phyloP scores from a whole-genome alignment of 2,888 invertebrate species.

The Xestobium rufovillosum region DNA sequence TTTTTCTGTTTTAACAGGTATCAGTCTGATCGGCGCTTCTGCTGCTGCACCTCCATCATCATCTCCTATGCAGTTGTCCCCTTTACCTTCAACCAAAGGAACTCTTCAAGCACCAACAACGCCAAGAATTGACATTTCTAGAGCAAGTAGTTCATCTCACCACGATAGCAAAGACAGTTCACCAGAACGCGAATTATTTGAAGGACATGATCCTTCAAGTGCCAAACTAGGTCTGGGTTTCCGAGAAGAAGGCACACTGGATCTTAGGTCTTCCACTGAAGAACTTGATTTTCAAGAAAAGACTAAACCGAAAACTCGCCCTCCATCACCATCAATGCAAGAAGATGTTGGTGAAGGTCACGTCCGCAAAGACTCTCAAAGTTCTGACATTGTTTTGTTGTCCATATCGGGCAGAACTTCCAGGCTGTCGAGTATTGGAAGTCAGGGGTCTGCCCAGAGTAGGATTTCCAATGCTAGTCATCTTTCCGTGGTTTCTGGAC shows the following conservation, averaged over 20 bases:
- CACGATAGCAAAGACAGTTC: constrained; percentile 80
- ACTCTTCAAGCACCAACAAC: constrained; percentile 60
- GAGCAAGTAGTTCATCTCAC: constrained; percentile 82
- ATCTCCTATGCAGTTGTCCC: constrained; percentile 31
- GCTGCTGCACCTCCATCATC: constrained; percentile 18
- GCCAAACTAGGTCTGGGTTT: constrained; percentile 40
- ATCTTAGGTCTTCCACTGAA: constrained; percentile 79
- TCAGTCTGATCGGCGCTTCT: constrained; percentile 35
- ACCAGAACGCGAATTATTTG: constrained; percentile 68
- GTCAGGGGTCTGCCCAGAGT: constrained; percentile 53
- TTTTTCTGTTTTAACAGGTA: constrained; percentile 34
- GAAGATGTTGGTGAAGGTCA: not conserved
- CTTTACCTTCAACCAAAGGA: constrained; percentile 27
- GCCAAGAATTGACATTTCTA: constrained; percentile 82
- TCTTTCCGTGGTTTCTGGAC: constrained; percentile 50
- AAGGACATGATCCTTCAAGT: constrained; percentile 36
- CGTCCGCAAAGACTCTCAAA: constrained; percentile 46
- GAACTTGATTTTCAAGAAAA: constrained; percentile 75
- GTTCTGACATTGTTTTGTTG: constrained; percentile 69
- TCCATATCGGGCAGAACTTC: constrained; percentile 74
- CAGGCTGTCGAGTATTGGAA: constrained; percentile 73
- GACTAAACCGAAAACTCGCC: constrained; percentile 33
- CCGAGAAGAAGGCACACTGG: constrained; percentile 66
- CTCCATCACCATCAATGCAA: constrained; percentile 33
- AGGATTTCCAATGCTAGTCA: constrained; percentile 49